A percentile compares a stretch with the other conserved stretches of the same genome.
phyloP scores from a whole-genome alignment of 2,797 vertebrate genomes.

The Esox lucius region DNA sequence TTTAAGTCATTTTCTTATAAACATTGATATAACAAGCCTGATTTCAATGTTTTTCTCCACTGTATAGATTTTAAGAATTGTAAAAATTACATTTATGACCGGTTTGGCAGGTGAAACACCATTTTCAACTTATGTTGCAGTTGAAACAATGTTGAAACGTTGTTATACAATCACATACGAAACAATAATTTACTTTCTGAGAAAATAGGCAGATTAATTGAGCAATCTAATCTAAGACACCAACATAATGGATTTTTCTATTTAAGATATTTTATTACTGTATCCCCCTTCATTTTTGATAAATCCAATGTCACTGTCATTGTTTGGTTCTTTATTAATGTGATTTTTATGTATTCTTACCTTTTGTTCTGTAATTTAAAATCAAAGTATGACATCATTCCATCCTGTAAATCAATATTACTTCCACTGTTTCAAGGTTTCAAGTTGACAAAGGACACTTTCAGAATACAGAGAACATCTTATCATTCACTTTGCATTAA shows the following conservation, averaged over 20 bases:
- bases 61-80: neutral
- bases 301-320: neutral
- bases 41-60: neutral
- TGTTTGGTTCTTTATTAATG: conserved; percentile 27
- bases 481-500: neutral
- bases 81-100: too few species aligned
- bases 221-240: neutral
- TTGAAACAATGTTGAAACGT: neutral
- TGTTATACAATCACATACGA: neutral
- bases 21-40: neutral
- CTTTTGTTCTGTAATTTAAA: conserved; percentile 21
- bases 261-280: neutral
- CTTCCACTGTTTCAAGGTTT: neutral
- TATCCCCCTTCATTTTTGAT: neutral
- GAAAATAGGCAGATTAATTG: neutral
- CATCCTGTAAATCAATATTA: neutral
- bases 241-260: neutral
- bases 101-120: too few species aligned
- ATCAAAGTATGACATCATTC: conserved; percentile 1
- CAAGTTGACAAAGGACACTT: neutral
- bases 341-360: conserved; percentile 41
- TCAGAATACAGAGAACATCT: neutral
- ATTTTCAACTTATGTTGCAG: neutral
- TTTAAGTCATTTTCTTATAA: neutral
- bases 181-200: neutral